Base-by-base conservation (phyloP, 1,140 invertebrate species). In the Drosophila nebulosa region DNA sequence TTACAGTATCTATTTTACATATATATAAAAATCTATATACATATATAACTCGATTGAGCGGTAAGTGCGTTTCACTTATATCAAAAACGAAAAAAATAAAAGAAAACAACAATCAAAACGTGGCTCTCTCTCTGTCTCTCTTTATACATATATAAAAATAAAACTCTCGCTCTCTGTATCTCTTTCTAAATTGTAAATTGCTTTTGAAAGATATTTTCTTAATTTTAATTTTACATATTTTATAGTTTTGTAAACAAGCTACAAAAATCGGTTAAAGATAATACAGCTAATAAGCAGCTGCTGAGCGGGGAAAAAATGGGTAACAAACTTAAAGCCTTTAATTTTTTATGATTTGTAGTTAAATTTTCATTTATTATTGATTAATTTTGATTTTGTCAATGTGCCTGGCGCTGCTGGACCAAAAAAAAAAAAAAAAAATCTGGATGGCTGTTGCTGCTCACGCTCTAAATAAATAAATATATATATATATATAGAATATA, bases 1-100 rank as follows among this genome's bases (percentile, higher is more conserved):
- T 83, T 83, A 39, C 79, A 83, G 74, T 83, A 57, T 55, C 57
- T 68, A 30, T 16, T 60, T 42, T 69, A 73, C 51, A 64, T 14
- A 36, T 62, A 71, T 64, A 67, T 58, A 24, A 7, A 39, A 62
- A 42, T 55, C 22, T 35, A 52, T 50, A 36, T 51, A 51, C 32
- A 39, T 50, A 61, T 52, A 64, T 59, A 57, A 61, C 18, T 27
- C 26, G 39, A 55, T 18, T 27, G 64, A 70, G 50, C 79, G 79
- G 79, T 84, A 84, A 84, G 79, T 83, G 79, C 75, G 79, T 79
- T 84, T 59, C 64, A 65, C 55, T 69, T 84, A 69, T 66, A 32
- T 55, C 53, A 69, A 61, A 66, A 60, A 62, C 68, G 21, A 71
- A 59, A 64, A 59, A 22, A 59, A 14, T 50, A 24, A 59, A 30